Conservation (phyloP, 2,113 vertebrate genomes). For the Phaethornis superciliosus region DNA sequence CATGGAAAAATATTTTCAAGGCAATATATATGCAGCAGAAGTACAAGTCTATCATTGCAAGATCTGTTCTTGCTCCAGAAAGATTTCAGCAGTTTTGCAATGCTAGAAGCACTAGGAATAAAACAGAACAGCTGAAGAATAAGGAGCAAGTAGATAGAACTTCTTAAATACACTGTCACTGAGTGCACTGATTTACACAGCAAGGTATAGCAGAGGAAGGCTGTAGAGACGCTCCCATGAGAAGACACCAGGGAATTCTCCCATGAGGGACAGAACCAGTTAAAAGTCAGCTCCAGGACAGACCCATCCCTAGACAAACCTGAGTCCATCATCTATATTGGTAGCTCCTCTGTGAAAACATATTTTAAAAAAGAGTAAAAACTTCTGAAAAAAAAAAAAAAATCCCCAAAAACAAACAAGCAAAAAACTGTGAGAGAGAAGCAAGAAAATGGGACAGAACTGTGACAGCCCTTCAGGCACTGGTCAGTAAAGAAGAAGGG, state of each 20-base stretch:
- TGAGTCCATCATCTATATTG: background rate
- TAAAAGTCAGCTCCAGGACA: background rate
- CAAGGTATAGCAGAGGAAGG: background rate
- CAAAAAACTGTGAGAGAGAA: background rate
- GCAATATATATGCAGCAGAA: background rate
- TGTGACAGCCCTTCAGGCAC: background rate
- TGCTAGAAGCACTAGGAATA: background rate
- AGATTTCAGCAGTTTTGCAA: background rate
- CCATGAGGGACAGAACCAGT: no score
- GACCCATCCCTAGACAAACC: no score
- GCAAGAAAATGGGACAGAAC: background rate
- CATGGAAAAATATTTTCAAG: background rate
- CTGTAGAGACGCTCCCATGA: background rate
- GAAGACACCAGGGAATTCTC: background rate
- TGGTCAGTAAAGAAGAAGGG: background rate
- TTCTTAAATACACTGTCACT: background rate
- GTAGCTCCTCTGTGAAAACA: background rate
- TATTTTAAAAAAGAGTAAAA: background rate
- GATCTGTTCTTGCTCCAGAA: background rate
- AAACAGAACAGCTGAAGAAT: background rate
- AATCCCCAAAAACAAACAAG: no score
- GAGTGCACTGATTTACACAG: accelerated
- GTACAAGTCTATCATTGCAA: background rate
- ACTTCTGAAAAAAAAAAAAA: background rate
- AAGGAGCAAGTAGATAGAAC: background rate